Evolutionary conservation across 2,797 vertebrate species (phyloP), one percentile per base, ranked within the genome.

Genomic region (Esox lucius): DNA sequence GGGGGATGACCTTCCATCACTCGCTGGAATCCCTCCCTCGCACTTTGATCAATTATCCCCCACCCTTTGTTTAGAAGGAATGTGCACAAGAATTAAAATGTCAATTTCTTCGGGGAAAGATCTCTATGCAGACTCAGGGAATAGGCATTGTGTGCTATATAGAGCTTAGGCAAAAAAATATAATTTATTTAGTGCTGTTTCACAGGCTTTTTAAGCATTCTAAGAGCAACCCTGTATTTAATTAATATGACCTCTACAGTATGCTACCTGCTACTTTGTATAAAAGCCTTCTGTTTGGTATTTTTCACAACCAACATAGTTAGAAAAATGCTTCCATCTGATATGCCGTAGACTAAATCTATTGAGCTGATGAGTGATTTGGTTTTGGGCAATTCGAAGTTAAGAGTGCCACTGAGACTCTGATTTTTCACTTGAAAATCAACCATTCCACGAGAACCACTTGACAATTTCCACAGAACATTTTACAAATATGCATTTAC

Each of bases 1-100:
- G 88, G 87, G n/a, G 53, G 19, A 19, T 96, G 96, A 97, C 95
- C 95, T 96, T 97, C 94, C 90, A 85, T 83, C 74, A 81, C 92
- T 94, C 86, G 83, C 75, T 76, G 88, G 84, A 89, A 92, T 92
- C 87, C 93, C 76, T 75, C 82, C 75, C 76, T 75, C 82, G 74
- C 88, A 87, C 88, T 86, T 85, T 90, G 89, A 94, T 94, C 94
- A 94, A 93, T 94, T 92, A 90, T 92, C 88, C 82, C 89, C 80
- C 77, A 79, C 84, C 84, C 93, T 81, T 92, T 94, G 85, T 94
- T 92, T 90, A 86, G 83, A 84, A 82, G 85, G 90, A 90, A 72
- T 46, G 73, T 77, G 78, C 67, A 81, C 85, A 80, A 76, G 61
- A 70, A 86, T 87, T 82, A 78, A 84, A 85, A 86, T 88, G 78